Evolutionary conservation across 2,113 vertebrate genomes (phyloP).

Genomic region (Miniopterus natalensis): DNA sequence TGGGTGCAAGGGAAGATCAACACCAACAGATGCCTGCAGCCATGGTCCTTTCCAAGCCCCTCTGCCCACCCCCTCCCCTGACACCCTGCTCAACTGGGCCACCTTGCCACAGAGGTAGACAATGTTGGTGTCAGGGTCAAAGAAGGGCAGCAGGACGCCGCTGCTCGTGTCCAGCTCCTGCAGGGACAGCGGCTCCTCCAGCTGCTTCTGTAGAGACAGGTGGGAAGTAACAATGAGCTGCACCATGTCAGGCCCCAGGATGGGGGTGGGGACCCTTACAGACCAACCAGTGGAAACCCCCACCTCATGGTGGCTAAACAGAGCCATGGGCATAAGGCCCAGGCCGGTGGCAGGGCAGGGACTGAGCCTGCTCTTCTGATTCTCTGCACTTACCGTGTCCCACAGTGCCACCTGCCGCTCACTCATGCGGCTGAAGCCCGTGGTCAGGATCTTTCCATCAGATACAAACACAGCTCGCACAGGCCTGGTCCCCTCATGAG

Average conservation of each 20-base stretch:
- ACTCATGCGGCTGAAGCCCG: constrained; percentile 95
- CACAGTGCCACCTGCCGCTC: constrained; percentile 96
- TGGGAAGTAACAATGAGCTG: not conserved
- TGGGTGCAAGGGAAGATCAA: not conserved
- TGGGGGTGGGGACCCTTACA: not conserved
- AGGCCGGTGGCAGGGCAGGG: too few relatives aligned
- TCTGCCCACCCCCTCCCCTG: not conserved
- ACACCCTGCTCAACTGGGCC: not conserved
- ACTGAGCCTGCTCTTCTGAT: not conserved
- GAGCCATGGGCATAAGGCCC: not conserved
- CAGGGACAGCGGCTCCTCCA: constrained; percentile 91
- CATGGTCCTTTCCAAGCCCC: not conserved
- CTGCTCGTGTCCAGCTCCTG: constrained; percentile 96
- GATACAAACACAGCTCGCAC: constrained; percentile 91
- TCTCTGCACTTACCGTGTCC: constrained; percentile 90
- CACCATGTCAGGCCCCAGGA: not conserved
- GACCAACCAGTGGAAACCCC: not conserved
- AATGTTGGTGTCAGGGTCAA: constrained; percentile 93
- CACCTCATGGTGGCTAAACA: not conserved
- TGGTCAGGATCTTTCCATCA: constrained; percentile 92
- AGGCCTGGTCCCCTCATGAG: constrained; percentile 93
- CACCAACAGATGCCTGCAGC: too few relatives aligned
- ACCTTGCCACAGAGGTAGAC: constrained; percentile 96
- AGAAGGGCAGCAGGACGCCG: constrained; percentile 94
- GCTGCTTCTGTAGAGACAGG: constrained; percentile 86